Evolutionary conservation across 2,797 vertebrate genomes (phyloP).

Genomic region (Carcharodon carcharias): DNA sequence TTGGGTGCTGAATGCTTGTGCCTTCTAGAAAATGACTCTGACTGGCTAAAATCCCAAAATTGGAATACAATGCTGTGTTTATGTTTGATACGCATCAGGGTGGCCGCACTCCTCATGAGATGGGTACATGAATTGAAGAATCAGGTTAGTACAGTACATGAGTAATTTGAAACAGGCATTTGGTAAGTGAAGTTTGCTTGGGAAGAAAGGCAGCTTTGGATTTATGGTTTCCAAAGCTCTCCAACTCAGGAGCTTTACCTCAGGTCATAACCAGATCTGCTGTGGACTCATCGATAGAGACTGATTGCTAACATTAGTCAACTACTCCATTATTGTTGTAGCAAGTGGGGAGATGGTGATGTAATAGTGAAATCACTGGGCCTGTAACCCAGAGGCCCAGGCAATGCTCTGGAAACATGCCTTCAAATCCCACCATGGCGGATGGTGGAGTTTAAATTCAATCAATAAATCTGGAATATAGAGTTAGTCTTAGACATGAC

Average conservation of each 20-base stretch:
- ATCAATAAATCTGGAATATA: too few species aligned
- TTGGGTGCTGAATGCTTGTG: background rate
- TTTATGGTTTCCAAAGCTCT: background rate
- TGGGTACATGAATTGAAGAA: background rate
- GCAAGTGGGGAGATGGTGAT: too few species aligned
- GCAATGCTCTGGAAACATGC: too few species aligned
- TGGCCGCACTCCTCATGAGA: background rate
- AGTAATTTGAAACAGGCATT: background rate
- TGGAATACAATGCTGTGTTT: background rate
- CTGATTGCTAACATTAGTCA: background rate
- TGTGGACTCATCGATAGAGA: background rate
- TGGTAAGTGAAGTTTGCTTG: background rate
- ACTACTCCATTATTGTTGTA: background rate
- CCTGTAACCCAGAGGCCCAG: too few species aligned
- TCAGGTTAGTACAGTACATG: background rate
- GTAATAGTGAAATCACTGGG: too few species aligned
- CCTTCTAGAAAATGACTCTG: background rate
- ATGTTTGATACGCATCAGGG: background rate
- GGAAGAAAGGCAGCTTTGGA: background rate
- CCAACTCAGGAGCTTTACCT: background rate
- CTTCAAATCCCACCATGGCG: too few species aligned
- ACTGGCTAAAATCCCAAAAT: background rate
- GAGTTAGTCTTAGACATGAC: too few species aligned
- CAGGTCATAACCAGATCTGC: background rate
- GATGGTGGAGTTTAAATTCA: too few species aligned